Evolutionary conservation across 2,888 invertebrate genomes (phyloP).

Genomic region (Bimastos eiseni): DNA sequence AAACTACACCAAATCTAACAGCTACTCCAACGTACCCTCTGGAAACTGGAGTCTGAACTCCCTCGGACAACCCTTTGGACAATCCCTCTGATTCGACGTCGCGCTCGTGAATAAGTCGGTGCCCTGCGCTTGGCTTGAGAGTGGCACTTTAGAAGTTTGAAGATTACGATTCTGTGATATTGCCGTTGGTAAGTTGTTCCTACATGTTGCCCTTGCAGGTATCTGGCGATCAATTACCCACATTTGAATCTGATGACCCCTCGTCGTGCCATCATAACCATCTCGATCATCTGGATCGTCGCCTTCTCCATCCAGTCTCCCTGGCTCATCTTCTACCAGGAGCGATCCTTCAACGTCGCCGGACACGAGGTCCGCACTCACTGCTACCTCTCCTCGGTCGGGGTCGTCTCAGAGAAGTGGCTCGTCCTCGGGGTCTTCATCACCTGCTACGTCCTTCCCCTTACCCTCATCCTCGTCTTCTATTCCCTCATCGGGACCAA

Average conservation of each 20-base stretch:
- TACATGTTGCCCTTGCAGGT: not conserved
- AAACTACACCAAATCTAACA: no score
- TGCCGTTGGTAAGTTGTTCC: no score
- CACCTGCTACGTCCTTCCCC: conserved; percentile 87
- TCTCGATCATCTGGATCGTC: conserved; percentile 85
- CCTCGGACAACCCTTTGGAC: no score
- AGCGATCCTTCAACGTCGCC: conserved; percentile 28
- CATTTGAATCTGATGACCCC: conserved; percentile 31
- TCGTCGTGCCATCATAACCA: conserved; percentile 68
- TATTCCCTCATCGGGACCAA: conserved; percentile 87
- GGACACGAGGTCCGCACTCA: not conserved
- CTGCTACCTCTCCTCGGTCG: conserved; percentile 1
- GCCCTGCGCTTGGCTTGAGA: no score
- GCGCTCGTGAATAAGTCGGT: no score
- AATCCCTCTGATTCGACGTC: no score
- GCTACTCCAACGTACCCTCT: no score
- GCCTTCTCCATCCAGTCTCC: conserved; percentile 83
- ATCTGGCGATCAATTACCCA: not conserved
- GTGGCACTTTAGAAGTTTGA: no score
- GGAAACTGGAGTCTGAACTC: no score
- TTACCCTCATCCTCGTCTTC: conserved; percentile 86
- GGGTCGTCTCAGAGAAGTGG: conserved; percentile 66
- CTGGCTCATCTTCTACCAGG: conserved; percentile 78
- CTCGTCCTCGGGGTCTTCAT: conserved; percentile 81
- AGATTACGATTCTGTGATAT: no score